Conservation (phyloP, 2,113 vertebrate genomes). For the Gopherus evgoodei region DNA sequence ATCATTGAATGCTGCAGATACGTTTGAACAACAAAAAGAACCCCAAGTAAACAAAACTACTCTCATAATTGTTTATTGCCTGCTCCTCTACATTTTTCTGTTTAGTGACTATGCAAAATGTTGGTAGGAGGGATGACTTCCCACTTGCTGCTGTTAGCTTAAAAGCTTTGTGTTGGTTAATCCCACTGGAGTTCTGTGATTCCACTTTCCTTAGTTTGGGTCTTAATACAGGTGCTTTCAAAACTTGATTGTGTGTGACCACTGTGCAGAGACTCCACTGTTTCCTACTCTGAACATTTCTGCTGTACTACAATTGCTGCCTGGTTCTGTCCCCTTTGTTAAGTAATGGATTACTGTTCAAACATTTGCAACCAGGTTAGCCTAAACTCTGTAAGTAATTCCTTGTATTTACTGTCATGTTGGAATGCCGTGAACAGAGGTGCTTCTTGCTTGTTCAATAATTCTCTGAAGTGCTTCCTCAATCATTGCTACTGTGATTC, state of each 20-base stretch:
- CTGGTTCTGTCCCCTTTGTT: constrained; percentile 54
- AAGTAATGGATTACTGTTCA: constrained; percentile 53
- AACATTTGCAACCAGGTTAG: constrained; percentile 1
- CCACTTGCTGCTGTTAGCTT: not conserved
- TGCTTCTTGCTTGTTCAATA: constrained; percentile 25
- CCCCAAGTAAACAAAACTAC: not conserved
- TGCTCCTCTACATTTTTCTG: not conserved
- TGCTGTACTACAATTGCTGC: constrained; percentile 38
- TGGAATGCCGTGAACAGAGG: not conserved
- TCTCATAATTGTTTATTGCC: constrained; percentile 13
- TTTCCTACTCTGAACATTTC: constrained; percentile 21
- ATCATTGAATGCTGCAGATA: constrained; percentile 18
- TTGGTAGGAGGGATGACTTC: constrained; percentile 36
- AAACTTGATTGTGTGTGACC: not conserved
- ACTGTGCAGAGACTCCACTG: not conserved
- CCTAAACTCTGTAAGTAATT: constrained; percentile 9
- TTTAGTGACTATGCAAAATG: constrained; percentile 21
- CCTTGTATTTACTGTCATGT: constrained; percentile 31
- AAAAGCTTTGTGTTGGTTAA: not conserved
- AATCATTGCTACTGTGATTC: not conserved
- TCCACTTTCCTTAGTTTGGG: not conserved
- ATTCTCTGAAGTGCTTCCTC: constrained; percentile 35
- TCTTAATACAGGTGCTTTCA: constrained; percentile 25
- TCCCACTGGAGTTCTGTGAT: constrained; percentile 50
- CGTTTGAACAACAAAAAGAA: constrained; percentile 11